Base-by-base conservation (phyloP, 2,113 vertebrate genomes). In the Oryzias melastigma region DNA sequence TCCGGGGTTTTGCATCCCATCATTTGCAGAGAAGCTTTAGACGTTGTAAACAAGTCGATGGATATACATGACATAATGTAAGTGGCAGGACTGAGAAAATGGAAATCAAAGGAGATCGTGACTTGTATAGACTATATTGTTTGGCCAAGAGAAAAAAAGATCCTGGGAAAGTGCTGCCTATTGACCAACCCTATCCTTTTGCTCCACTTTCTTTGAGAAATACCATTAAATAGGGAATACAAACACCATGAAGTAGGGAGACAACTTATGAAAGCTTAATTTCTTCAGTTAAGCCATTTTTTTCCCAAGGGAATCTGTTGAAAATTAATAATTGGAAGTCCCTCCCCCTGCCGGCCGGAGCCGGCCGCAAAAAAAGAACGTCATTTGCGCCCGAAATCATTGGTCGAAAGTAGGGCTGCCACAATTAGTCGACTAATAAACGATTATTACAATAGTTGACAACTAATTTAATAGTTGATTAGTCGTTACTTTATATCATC, bases 1-100 rank as follows among this genome's bases (percentile, higher is more conserved):
- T 91, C 82, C 56, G 88, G 84, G 83, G 82, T 90, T 87, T 84
- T 80, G 65, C 72, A 78, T 82, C 75, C 84, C 81, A 55, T 85
- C 71, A 89, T 88, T 86, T 77, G 53, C 62, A 2, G 73, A 71
- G 73, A 84, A 71, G 44, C 80, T 74, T 63, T 77, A 81, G 68
- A 80, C 77, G 53, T 58, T 68, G 71, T 85, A 79, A 81, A 82
- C 76, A 80, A 80, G 71, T 77, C 15, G 1, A 50, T 58, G 55
- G 66, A 70, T 53, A 82, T 63, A 78, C 74, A 70, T 87, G 77
- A 81, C 71, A 82, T 68, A 74, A 74, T 81, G 49, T 45, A 61
- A 79, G 66, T 48, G 20, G 53, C 65, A 73, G 50, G 54, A 65
- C 19, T 10, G 25, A 18, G 3, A 15, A 52, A 64, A 70, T 16